Evolutionary conservation across 1,140 invertebrate genomes (phyloP).

Genomic region (Bombus waltoni): DNA sequence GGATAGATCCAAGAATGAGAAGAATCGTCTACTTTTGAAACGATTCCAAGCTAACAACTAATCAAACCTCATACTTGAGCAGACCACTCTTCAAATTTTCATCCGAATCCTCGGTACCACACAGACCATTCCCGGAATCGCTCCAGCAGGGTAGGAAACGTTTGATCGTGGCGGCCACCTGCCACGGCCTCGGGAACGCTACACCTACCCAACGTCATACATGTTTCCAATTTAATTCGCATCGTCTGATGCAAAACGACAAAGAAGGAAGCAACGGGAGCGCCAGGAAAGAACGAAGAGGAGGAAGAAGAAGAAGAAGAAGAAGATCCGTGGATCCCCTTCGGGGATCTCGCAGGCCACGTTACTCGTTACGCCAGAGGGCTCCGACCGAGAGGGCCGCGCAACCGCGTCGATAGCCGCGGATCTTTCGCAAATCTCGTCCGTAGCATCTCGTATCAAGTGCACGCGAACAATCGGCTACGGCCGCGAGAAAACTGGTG

Average conservation of each 20-base stretch:
- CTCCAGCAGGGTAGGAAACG: conserved; percentile 10
- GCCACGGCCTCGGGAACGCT: neutral
- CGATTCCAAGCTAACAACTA: neutral
- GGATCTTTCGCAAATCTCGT: conserved; percentile 28
- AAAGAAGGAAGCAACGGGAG: neutral
- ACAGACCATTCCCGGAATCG: conserved; percentile 15
- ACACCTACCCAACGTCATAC: conserved; percentile 28
- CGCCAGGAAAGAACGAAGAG: no score
- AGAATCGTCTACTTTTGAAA: neutral
- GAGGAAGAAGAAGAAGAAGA: neutral
- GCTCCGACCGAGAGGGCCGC: neutral
- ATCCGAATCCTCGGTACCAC: neutral
- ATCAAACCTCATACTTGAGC: neutral
- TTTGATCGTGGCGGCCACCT: conserved; percentile 26
- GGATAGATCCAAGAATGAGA: neutral
- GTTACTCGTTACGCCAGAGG: conserved; percentile 31
- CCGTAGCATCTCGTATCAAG: conserved; percentile 25
- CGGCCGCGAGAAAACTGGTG: conserved; percentile 34
- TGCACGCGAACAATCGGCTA: conserved; percentile 51
- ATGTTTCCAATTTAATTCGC: conserved; percentile 47
- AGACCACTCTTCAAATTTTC: neutral
- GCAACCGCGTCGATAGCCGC: conserved; percentile 27
- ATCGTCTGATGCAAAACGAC: conserved; percentile 32
- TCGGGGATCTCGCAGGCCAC: conserved; percentile 13
- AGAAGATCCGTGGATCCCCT: conserved; percentile 6